Conservation (phyloP, 2,113 vertebrate genomes). For the Caretta caretta region DNA sequence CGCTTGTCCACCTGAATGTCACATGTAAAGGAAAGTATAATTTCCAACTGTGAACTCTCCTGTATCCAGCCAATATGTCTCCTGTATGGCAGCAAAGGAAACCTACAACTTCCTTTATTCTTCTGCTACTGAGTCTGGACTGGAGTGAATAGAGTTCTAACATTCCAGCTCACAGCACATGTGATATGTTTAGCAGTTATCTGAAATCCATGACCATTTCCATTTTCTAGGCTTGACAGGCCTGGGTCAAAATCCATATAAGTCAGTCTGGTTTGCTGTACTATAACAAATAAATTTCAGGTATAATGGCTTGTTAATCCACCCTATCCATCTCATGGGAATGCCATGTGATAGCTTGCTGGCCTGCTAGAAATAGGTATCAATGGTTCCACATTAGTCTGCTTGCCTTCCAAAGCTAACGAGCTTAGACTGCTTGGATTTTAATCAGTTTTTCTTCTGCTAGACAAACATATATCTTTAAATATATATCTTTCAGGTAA, state of each 20-base stretch:
- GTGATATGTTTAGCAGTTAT: not conserved
- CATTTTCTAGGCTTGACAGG: not conserved
- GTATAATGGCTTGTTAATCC: too few relatives aligned
- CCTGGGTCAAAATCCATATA: not conserved
- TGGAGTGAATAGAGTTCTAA: not conserved
- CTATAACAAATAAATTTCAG: not conserved
- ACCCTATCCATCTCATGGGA: too few relatives aligned
- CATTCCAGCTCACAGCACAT: not conserved
- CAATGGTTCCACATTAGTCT: too few relatives aligned
- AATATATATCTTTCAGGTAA: too few relatives aligned
- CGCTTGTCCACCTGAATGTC: not conserved
- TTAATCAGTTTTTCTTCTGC: too few relatives aligned
- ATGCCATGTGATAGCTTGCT: too few relatives aligned
- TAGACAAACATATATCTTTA: too few relatives aligned
- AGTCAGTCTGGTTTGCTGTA: not conserved
- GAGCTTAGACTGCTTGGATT: too few relatives aligned
- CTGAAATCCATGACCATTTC: too few relatives aligned
- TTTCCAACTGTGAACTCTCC: not conserved
- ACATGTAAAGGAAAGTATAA: not conserved
- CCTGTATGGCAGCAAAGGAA: not conserved
- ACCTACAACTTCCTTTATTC: not conserved
- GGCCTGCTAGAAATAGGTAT: too few relatives aligned
- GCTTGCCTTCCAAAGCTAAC: too few relatives aligned
- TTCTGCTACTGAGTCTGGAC: not conserved
- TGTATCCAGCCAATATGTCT: not conserved